phyloP scores from a whole-genome alignment of 2,797 vertebrate genomes.

The Kryptolebias ocellatus region DNA sequence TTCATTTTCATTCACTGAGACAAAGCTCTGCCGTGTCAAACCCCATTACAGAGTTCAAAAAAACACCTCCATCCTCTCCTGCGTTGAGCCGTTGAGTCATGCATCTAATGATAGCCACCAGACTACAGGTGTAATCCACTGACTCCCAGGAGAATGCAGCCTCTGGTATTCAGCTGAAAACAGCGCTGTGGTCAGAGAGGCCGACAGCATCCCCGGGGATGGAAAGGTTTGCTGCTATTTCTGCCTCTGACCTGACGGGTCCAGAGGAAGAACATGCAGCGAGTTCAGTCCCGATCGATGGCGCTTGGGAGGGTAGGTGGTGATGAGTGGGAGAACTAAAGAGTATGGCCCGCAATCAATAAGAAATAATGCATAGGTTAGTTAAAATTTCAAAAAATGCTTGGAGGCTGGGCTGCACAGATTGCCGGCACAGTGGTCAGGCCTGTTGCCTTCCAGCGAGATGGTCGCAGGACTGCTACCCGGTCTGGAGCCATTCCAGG shows the following conservation, averaged over 20 bases:
- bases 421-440: too few relatives aligned
- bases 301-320: conserved; percentile 54
- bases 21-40: conserved; percentile 39
- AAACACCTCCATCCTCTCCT: conserved; percentile 28
- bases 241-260: conserved; percentile 61
- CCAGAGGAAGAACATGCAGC: conserved; percentile 37
- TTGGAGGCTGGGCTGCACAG: too few relatives aligned
- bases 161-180: conserved; percentile 58
- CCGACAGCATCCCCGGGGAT: conserved; percentile 52
- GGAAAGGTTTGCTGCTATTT: conserved; percentile 66
- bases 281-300: conserved; percentile 69
- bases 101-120: conserved; percentile 57
- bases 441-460: too few relatives aligned
- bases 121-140: conserved; percentile 66
- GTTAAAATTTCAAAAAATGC: neutral
- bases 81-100: conserved; percentile 54
- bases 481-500: too few relatives aligned
- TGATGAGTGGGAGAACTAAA: conserved; percentile 43
- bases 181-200: conserved; percentile 51
- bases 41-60: conserved; percentile 39
- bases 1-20: conserved; percentile 37
- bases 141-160: conserved; percentile 45
- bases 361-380: conserved; percentile 1
- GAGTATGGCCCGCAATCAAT: conserved; percentile 24
- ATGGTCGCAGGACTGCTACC: too few relatives aligned